These are phyloP conservation scores for Pelodiscus sinensis DNA, from an alignment of 2,113 vertebrate genomes.

Conservation along the genomic window DNA sequence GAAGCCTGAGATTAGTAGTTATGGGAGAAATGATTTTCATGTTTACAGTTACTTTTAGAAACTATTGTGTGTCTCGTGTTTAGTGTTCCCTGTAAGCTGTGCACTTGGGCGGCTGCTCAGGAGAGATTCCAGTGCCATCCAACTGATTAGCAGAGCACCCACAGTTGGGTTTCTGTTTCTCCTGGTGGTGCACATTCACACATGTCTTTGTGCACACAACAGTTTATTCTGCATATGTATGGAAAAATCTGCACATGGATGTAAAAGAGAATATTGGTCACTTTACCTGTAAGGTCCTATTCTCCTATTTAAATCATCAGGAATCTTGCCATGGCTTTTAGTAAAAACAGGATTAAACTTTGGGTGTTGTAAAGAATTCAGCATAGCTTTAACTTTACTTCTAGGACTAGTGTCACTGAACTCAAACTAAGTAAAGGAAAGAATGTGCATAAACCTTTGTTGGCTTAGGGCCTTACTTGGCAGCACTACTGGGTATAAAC, in stretches of 20 bases:
- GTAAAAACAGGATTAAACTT: not conserved
- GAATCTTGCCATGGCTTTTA: not conserved
- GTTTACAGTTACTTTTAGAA: slow-evolving; percentile 73
- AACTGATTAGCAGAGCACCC: no score
- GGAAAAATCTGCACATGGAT: no score
- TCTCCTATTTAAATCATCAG: not conserved
- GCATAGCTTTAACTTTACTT: not conserved
- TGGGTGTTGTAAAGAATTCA: not conserved
- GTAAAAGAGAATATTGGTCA: slow-evolving; percentile 29
- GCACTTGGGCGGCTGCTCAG: no score
- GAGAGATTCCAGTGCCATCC: no score
- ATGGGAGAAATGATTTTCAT: slow-evolving; percentile 69
- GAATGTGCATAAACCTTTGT: not conserved
- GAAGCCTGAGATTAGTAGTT: slow-evolving; percentile 74
- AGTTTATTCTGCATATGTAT: no score
- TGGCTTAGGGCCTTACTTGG: not conserved
- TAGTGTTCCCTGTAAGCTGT: no score
- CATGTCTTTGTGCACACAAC: no score
- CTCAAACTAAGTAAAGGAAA: not conserved
- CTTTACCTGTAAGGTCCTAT: not conserved
- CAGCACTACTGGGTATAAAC: not conserved
- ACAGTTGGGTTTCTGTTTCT: no score
- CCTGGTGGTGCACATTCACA: no score
- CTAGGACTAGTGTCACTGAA: not conserved
- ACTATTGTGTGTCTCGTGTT: not conserved